A percentile compares a stretch with the other conserved stretches of the same genome.
These are phyloP conservation scores for Astropecten irregularis DNA, from an alignment of 53 echinoderm and acorn worm genomes.

Conservation along the genomic window DNA sequence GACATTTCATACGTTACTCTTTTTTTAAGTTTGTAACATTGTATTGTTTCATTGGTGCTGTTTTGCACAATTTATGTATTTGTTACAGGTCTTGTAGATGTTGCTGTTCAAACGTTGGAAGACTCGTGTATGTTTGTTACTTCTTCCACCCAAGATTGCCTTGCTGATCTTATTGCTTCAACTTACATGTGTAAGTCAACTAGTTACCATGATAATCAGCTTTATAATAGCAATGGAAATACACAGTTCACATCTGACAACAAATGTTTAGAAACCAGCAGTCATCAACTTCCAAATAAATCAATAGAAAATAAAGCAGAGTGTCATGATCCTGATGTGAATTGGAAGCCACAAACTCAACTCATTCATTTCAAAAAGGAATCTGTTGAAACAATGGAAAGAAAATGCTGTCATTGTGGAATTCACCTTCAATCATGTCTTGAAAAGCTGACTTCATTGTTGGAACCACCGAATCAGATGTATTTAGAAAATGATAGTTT, in stretches of 20 bases:
- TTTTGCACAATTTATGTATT: too few relatives aligned
- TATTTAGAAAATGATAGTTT: background rate
- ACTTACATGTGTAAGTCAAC: background rate
- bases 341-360: background rate
- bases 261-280: background rate
- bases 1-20: too few relatives aligned
- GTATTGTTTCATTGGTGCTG: background rate
- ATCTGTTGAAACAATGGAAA: background rate
- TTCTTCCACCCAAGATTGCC: conserved; percentile 49
- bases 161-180: conserved; percentile 27
- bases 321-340: background rate
- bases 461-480: background rate
- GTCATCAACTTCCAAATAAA: background rate
- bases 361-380: background rate
- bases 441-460: background rate
- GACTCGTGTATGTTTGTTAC: conserved; percentile 71
- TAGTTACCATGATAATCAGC: too few relatives aligned
- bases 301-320: background rate
- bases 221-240: background rate
- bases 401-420: background rate
- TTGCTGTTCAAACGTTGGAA: conserved; percentile 14
- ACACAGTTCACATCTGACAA: background rate
- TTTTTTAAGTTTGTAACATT: background rate
- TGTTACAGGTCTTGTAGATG: conserved; percentile 38
- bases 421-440: background rate